Evolutionary conservation across 2,113 vertebrate species (phyloP).

Genomic region (Edolisoma coerulescens): DNA sequence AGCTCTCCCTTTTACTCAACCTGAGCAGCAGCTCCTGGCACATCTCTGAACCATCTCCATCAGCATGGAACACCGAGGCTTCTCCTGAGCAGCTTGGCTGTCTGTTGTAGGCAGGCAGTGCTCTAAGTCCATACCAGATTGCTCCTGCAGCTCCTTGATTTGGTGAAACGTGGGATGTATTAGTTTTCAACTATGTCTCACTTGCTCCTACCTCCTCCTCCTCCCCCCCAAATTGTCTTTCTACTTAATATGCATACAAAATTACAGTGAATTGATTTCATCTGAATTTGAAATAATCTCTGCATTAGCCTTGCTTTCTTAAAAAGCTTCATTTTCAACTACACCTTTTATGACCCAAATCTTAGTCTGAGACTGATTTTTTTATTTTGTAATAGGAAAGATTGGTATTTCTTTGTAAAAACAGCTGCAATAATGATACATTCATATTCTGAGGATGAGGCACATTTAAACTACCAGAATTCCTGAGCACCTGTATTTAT

Average conservation of each 20-base stretch:
- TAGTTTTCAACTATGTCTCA: not conserved
- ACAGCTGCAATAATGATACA: not conserved
- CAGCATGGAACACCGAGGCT: accelerated
- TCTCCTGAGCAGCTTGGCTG: not conserved
- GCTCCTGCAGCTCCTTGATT: not conserved
- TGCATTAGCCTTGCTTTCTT: not conserved
- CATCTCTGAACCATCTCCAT: not conserved
- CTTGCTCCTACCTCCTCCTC: not conserved
- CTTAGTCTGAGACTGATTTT: not conserved
- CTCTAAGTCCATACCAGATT: not conserved
- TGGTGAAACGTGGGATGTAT: not conserved
- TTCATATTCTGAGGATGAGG: not conserved
- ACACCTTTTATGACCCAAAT: not conserved
- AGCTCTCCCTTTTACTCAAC: not conserved
- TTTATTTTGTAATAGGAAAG: not conserved
- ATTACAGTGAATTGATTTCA: not conserved
- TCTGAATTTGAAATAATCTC: not conserved
- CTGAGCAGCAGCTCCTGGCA: not conserved
- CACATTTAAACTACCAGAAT: not conserved
- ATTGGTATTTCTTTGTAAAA: not conserved
- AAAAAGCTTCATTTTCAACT: not conserved
- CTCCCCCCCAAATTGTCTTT: not conserved
- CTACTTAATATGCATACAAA: not conserved
- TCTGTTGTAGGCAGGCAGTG: not conserved
- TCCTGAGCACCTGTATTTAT: not conserved